Base-by-base conservation (phyloP, 1,140 invertebrate genomes). In the Meteorus sp. region DNA sequence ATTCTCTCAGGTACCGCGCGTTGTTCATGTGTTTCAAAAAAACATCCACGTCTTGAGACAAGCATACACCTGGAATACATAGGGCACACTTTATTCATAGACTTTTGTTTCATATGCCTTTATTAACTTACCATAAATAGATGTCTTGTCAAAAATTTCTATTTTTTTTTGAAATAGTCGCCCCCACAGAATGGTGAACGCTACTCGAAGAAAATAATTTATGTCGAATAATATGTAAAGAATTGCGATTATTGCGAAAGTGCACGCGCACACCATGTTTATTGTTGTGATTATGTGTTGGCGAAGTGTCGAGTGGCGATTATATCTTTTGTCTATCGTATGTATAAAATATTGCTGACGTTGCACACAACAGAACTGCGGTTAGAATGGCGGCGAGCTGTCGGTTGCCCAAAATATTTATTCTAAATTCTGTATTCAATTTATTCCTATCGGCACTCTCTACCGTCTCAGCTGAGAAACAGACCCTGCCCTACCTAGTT, bases 1-100 rank as follows among this genome's bases (percentile, higher is more conserved):
- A 75, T 70, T 93, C 91, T 5, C 91, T 81, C 1, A 93, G 71
- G 60, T 92, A 94, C 6, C 91, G 83, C 0, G 90, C 89, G 71
- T 94, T 94, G 72, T 94, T 94, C 92, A 94, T 94, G 71, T 94
- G 91, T 2, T 82, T 80, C 0, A 91, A 75, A 48, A 90, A 85
- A 39, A 91, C 84, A 68, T 94, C 92, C 11, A 93, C 82, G 73
- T 94, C 92, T 72, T 90, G 89, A 0, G 89, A 89, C 3, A 86
- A 88, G 63, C 90, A 92, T 13, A 92, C 80, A 1, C 89, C 88
- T 90, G 60, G 69, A 80, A 68, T 31, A 55, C 31, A 13, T 33
- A 35, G 48, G 33, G 15, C 4, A n/a, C n/a, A n/a, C 45, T 8
- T 29, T 47, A 27, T 53, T 15, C 20, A 44, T 55, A 54, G 44